These are phyloP conservation scores for Microdon myrmicae DNA, from an alignment of 2,888 invertebrate species.

Conservation along the genomic window DNA sequence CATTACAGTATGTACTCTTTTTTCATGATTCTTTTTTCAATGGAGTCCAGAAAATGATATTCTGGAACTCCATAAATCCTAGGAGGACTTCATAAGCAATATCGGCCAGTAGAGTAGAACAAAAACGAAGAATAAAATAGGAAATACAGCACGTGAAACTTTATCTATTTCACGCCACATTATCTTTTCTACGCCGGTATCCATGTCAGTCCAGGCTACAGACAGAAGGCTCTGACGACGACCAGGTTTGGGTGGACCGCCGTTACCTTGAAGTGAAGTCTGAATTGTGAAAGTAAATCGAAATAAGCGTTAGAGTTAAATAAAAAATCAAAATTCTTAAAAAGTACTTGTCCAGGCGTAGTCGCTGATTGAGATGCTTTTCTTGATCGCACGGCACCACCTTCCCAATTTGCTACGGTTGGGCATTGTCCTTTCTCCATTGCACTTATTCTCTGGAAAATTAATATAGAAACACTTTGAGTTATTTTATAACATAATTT, in stretches of 20 bases:
- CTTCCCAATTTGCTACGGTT: constrained; percentile 76
- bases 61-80: constrained; percentile 66
- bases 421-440: constrained; percentile 75
- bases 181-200: constrained; percentile 78
- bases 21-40: constrained; percentile 54
- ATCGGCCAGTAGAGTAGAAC: constrained; percentile 83
- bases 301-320: constrained; percentile 29
- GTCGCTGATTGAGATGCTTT: constrained; percentile 69
- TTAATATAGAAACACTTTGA: constrained; percentile 4
- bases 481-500: neutral
- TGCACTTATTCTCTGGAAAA: constrained; percentile 71
- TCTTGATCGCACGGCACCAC: constrained; percentile 72
- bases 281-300: constrained; percentile 43
- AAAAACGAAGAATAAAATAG: constrained; percentile 81
- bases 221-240: constrained; percentile 67
- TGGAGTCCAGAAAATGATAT: constrained; percentile 64
- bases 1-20: neutral
- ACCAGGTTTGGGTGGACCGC: constrained; percentile 65
- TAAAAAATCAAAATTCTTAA: constrained; percentile 11
- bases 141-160: constrained; percentile 80
- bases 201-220: constrained; percentile 74
- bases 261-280: constrained; percentile 67
- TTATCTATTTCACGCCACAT: constrained; percentile 83
- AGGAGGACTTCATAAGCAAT: constrained; percentile 74
- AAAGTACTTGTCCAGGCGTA: constrained; percentile 65